Percentiles rank a stretch among this genome's conserved stretches.
Conservation (phyloP, 2,113 vertebrate species). For the Ammodytes marinus region DNA sequence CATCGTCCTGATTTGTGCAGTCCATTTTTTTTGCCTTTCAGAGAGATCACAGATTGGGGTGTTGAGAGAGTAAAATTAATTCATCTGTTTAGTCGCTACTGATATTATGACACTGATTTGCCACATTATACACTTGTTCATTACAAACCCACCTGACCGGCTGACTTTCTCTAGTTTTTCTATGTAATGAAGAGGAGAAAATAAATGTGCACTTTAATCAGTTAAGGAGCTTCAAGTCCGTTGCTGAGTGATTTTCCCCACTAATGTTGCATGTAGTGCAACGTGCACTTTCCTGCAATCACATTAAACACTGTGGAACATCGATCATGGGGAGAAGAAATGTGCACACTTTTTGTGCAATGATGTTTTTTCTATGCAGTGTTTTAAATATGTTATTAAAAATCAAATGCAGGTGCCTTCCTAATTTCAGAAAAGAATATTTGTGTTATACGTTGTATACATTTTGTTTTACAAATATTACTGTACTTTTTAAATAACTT, state of each 20-base stretch:
- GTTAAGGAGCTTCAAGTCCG: conserved; percentile 7
- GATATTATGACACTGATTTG: not conserved
- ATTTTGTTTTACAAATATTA: not conserved
- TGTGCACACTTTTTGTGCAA: not conserved
- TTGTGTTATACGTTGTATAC: not conserved
- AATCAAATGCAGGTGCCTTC: not conserved
- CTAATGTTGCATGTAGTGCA: not conserved
- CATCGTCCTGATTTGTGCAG: not conserved
- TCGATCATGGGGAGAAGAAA: conserved; percentile 6
- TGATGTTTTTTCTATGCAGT: not conserved
- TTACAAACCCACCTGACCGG: not conserved
- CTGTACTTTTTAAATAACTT: not conserved
- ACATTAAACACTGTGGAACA: conserved; percentile 27
- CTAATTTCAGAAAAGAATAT: not conserved
- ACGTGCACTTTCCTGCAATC: conserved; percentile 28
- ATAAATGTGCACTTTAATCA: conserved; percentile 31
- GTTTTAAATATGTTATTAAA: not conserved
- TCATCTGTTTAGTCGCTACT: not conserved
- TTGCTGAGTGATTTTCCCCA: conserved; percentile 8
- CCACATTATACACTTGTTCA: not conserved
- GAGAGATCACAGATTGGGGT: not conserved
- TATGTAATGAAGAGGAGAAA: conserved; percentile 2
- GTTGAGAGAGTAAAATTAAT: not conserved
- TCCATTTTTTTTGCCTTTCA: not conserved
- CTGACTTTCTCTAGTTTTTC: not conserved